Percentiles rank a stretch among this genome's conserved stretches.
phyloP scores from a whole-genome alignment of 2,888 invertebrate species.

The Zeuzera pyrina region DNA sequence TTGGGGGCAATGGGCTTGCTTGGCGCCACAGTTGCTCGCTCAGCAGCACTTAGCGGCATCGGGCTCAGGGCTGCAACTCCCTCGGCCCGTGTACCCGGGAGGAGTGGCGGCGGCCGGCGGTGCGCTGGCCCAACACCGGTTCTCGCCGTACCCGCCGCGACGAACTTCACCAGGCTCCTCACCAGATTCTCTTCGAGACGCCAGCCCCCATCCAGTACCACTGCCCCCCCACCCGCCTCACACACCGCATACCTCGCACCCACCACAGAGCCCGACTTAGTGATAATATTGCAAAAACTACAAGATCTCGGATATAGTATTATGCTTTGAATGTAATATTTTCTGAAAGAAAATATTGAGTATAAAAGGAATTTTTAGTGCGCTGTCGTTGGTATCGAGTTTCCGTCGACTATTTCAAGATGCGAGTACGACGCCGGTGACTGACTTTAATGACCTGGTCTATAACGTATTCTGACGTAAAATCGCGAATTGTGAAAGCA shows the following conservation, averaged over 20 bases:
- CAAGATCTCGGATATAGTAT: slow-evolving; percentile 5
- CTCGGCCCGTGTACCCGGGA: slow-evolving; percentile 65
- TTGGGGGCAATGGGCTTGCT: slow-evolving; percentile 82
- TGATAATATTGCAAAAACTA: slow-evolving; percentile 24
- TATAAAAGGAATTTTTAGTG: too few relatives aligned
- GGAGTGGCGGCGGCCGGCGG: slow-evolving; percentile 26
- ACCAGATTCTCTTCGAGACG: slow-evolving; percentile 74
- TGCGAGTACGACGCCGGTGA: slow-evolving; percentile 11
- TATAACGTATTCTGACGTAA: slow-evolving; percentile 26
- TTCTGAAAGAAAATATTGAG: too few relatives aligned
- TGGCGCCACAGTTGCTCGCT: slow-evolving; percentile 77
- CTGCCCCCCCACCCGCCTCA: slow-evolving; percentile 39
- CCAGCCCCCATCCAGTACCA: slow-evolving; percentile 50
- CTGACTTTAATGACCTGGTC: slow-evolving; percentile 22
- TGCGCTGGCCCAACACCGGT: slow-evolving; percentile 71
- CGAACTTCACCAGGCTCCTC: slow-evolving; percentile 70
- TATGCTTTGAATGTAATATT: background rate
- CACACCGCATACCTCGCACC: slow-evolving; percentile 53
- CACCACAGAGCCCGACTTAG: slow-evolving; percentile 65
- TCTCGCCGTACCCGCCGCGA: slow-evolving; percentile 73
- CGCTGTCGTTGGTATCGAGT: too few relatives aligned
- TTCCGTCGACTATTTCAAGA: too few relatives aligned
- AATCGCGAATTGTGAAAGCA: too few relatives aligned
- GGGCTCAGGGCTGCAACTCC: slow-evolving; percentile 60
- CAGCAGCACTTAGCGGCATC: slow-evolving; percentile 77